Base-by-base conservation (phyloP, 2,113 vertebrate genomes). In the Forbesichthys papilliferus region DNA sequence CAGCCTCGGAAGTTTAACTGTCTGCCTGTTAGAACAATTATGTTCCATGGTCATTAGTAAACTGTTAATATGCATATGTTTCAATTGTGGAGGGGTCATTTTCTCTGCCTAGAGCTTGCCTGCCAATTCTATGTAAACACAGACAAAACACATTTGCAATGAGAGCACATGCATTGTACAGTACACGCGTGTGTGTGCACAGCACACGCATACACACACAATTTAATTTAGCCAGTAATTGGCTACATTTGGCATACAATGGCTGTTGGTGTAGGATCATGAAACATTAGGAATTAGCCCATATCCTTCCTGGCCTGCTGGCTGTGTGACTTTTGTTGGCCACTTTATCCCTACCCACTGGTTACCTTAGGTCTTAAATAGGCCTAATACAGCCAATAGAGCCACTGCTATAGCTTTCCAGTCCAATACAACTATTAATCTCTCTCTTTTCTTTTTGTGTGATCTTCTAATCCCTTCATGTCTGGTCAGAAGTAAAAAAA, bases 241-340 rank as follows among this genome's bases (percentile, higher is more conserved):
- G 79, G 75, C 80, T 85, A 84, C 80, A 79, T 83, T 79, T 74
- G 68, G 71, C 86, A 70, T 71, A 86, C 75, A 86, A 81, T 77
- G 66, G 79, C 82, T 77, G 75, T 65, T 83, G 84, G 56, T 78
- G 78, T 57, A 66, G 72, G 54, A 84, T 78, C 85, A 87, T 84
- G 67, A 85, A 87, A 77, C 66, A 75, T 71, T 81, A 79, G 76
- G 77, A 87, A 79, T 88, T 68, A 87, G 64, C 74, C 55, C 60
- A 64, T 80, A 75, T 76, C 75, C 84, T 71, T 77, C 49, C 46
- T 63, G 55, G 68, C 68, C 55, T 64, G 7, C 42, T 9, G 14
- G 73, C 71, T 74, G 74, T 74, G 64, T 78, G 55, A 74, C 16
- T 56, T 65, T 71, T 80, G 77, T 74, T 51, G 63, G 79, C 56